These are phyloP conservation scores for Megaceryle maxima DNA, from an alignment of 2,113 vertebrate species.

Conservation along the genomic window DNA sequence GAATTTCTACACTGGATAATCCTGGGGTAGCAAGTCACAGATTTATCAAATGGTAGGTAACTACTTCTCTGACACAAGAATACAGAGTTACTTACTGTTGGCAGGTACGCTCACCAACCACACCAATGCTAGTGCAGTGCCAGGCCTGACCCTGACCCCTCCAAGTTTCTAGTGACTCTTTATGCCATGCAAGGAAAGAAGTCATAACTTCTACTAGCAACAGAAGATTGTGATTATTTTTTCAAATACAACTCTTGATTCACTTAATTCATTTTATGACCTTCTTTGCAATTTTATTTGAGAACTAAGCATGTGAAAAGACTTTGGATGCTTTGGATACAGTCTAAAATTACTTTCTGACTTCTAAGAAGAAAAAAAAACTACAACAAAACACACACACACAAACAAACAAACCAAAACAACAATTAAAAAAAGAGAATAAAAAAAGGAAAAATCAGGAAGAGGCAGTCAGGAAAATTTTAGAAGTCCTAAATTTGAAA, in stretches of 20 bases:
- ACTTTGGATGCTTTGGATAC: background rate
- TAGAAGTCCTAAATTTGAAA: background rate
- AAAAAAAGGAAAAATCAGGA: background rate
- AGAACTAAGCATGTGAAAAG: background rate
- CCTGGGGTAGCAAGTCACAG: background rate
- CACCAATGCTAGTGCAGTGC: background rate
- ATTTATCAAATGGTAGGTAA: background rate
- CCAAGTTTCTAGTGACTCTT: background rate
- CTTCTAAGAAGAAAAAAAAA: background rate
- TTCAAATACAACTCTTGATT: background rate
- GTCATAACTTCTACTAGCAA: background rate
- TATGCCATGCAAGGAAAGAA: background rate
- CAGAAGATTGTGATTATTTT: background rate
- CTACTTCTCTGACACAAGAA: background rate
- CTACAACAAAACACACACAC: background rate
- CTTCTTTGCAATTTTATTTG: background rate
- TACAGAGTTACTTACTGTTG: accelerated
- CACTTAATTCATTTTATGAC: background rate
- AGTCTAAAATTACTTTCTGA: background rate
- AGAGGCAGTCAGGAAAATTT: background rate
- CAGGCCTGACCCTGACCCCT: background rate
- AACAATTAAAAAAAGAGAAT: too few relatives aligned
- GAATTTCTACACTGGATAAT: background rate
- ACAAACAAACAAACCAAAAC: too few relatives aligned
- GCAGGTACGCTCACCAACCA: background rate